phyloP scores from a whole-genome alignment of 2,888 invertebrate genomes.

The Lamproptera curius region DNA sequence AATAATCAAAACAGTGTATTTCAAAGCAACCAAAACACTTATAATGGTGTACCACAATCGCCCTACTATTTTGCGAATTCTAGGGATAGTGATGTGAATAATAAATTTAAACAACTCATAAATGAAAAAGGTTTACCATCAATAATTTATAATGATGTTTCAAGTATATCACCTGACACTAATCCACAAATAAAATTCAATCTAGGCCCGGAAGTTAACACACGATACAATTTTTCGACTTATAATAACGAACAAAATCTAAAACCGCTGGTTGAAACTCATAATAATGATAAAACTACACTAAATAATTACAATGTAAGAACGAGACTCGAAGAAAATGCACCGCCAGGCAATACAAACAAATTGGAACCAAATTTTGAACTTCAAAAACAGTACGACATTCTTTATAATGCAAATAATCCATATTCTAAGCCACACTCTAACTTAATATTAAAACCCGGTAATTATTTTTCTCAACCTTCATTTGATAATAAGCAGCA shows the following conservation, averaged over 20 bases:
- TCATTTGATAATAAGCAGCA: conserved; percentile 49
- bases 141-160: conserved; percentile 68
- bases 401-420: conserved; percentile 38
- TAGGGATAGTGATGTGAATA: conserved; percentile 45
- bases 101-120: conserved; percentile 56
- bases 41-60: conserved; percentile 37
- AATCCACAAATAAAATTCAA: conserved; percentile 48
- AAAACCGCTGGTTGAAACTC: conserved; percentile 56
- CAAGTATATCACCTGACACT: conserved; percentile 59
- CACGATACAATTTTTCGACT: conserved; percentile 39
- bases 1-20: conserved; percentile 47
- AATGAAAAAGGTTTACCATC: conserved; percentile 71
- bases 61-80: conserved; percentile 50
- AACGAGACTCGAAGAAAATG: conserved; percentile 51
- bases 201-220: conserved; percentile 36
- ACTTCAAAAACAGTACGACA: conserved; percentile 44
- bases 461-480: conserved; percentile 41
- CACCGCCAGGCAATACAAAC: conserved; percentile 40
- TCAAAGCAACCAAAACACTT: conserved; percentile 38
- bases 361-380: conserved; percentile 46
- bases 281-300: conserved; percentile 65
- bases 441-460: conserved; percentile 40
- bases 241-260: conserved; percentile 57
- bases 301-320: conserved; percentile 58
- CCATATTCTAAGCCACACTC: conserved; percentile 37